Percentiles rank a stretch among this genome's conserved stretches.
These are phyloP conservation scores for Dinomys branickii DNA, from an alignment of 2,113 vertebrate genomes.

Conservation along the genomic window DNA sequence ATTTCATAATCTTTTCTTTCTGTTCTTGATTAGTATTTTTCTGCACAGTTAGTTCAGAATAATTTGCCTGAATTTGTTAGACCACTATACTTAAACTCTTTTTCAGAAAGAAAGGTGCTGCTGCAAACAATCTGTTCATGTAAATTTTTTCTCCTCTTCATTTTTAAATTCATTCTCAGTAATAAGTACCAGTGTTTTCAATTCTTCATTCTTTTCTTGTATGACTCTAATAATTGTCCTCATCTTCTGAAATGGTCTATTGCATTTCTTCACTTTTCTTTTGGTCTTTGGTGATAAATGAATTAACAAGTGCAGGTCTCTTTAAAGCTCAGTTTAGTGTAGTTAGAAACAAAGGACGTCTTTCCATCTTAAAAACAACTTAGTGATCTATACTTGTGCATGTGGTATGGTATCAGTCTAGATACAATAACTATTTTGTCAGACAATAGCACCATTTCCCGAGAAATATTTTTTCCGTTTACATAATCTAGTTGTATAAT, in stretches of 20 bases:
- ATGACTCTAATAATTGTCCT: slow-evolving; percentile 48
- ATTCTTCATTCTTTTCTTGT: slow-evolving; percentile 74
- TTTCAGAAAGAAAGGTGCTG: slow-evolving; percentile 81
- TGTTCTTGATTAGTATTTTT: slow-evolving; percentile 82
- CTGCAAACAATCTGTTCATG: slow-evolving; percentile 74
- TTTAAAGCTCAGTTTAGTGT: slow-evolving; percentile 62
- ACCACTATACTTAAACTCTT: slow-evolving; percentile 80
- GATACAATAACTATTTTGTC: not conserved
- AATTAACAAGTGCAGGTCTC: slow-evolving; percentile 43
- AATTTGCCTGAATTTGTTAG: slow-evolving; percentile 80
- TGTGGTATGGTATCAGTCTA: not conserved
- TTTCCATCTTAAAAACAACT: not conserved
- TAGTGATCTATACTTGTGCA: not conserved
- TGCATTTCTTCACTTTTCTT: slow-evolving; percentile 46
- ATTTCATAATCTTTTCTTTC: slow-evolving; percentile 76
- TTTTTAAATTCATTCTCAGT: slow-evolving; percentile 77
- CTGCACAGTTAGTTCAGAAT: slow-evolving; percentile 86
- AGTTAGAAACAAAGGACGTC: not conserved
- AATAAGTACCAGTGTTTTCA: slow-evolving; percentile 74
- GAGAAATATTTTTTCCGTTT: not conserved
- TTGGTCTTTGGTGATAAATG: slow-evolving; percentile 38
- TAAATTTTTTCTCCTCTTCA: slow-evolving; percentile 81
- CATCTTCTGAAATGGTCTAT: slow-evolving; percentile 73
- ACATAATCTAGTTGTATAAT: not conserved
- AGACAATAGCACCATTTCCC: not conserved